These are phyloP conservation scores for Vidua macroura DNA, from an alignment of 2,113 vertebrate species.

Conservation along the genomic window DNA sequence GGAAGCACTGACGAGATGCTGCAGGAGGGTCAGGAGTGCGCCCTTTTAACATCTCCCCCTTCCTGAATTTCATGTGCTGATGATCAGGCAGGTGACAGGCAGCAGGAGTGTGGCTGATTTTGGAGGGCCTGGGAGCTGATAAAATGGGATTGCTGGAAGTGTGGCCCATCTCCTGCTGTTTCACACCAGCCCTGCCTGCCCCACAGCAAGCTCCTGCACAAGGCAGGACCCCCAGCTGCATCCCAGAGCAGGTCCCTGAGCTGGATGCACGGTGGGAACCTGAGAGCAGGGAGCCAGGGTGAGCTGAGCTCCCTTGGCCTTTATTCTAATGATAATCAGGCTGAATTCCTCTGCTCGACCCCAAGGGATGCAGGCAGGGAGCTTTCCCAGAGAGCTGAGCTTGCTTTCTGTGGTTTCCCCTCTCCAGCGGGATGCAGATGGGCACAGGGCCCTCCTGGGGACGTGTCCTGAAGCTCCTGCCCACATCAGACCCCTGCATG, in stretches of 20 bases:
- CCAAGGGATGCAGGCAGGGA: neutral
- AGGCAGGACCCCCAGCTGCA: neutral
- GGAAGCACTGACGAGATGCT: neutral
- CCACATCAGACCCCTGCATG: fast-evolving
- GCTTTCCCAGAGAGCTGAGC: neutral
- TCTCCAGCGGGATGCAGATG: neutral
- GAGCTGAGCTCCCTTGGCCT: neutral
- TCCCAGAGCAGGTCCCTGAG: neutral
- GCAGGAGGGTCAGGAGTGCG: neutral
- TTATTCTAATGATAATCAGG: constrained; percentile 22
- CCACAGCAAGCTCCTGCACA: neutral
- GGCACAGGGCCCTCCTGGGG: neutral
- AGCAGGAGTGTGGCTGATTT: neutral
- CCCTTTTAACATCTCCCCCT: neutral
- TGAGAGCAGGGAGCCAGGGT: neutral
- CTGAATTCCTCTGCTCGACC: constrained; percentile 15
- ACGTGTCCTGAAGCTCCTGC: neutral
- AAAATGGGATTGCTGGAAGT: fast-evolving
- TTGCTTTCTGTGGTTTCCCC: neutral
- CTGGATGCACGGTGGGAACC: neutral
- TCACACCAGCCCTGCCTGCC: neutral
- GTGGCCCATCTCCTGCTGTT: neutral
- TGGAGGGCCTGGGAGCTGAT: neutral
- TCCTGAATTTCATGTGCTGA: neutral
- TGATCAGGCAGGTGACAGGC: neutral